Conservation (phyloP, 2,113 vertebrate species). For the Panurus biarmicus region DNA sequence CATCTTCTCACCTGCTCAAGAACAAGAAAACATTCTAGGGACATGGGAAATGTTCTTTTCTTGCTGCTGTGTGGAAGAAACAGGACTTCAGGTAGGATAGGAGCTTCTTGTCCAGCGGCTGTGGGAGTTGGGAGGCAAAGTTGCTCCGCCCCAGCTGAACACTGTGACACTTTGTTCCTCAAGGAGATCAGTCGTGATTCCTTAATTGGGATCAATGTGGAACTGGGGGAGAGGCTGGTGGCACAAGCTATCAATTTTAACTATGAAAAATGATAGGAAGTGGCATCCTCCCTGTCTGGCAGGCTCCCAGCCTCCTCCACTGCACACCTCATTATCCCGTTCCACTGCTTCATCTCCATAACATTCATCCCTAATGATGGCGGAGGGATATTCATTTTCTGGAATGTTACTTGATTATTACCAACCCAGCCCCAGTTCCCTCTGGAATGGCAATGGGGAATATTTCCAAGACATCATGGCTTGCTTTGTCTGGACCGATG, state of each 20-base stretch:
- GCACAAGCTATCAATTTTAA: background rate
- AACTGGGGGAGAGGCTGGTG: background rate
- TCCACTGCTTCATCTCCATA: background rate
- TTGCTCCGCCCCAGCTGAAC: background rate
- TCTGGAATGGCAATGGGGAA: background rate
- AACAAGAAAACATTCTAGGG: background rate
- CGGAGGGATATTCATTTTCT: background rate
- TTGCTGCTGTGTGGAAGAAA: background rate
- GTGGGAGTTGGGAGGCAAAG: background rate
- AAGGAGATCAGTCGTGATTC: background rate
- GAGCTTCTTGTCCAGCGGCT: background rate
- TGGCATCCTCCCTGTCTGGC: background rate
- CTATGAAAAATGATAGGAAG: constrained; percentile 5
- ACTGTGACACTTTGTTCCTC: rapidly evolving
- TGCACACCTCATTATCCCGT: constrained; percentile 17
- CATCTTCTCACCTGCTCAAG: background rate
- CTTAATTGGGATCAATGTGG: background rate
- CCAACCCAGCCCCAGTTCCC: background rate
- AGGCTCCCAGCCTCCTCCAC: background rate
- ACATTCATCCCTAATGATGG: background rate
- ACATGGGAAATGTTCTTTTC: rapidly evolving
- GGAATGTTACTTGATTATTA: background rate
- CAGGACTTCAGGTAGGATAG: rapidly evolving
- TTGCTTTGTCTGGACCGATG: background rate
- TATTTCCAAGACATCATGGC: background rate